Base-by-base conservation (phyloP, 2,797 vertebrate genomes). In the Adelosebastes latens region DNA sequence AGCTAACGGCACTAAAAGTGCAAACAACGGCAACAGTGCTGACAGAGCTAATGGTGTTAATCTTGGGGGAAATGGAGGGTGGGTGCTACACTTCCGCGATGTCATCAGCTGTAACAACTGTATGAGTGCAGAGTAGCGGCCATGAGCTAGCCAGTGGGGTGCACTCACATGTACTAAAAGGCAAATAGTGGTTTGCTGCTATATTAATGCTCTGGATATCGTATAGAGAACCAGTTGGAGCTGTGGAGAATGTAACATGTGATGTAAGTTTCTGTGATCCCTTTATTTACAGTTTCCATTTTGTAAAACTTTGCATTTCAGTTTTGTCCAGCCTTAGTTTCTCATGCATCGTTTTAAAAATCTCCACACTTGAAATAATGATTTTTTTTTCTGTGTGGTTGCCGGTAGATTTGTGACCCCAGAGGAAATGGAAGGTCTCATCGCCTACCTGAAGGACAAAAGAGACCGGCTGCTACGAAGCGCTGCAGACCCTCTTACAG, bases 391-490 rank as follows among this genome's bases (percentile, higher is more conserved):
- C 1, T 39, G 18, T 8, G 52, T 77, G 49, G 9, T 79, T 63
- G 7, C 29, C 1, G 22, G 92, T 84, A 97, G 98, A 89, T 99
- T 97, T 88, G 89, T 99, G 55, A 98, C 97, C 3, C 94, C 97
- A 0, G 98, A 99, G 31, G 99, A 99, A 88, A 95, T 97, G 1
- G 97, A 99, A 59, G 93, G 96, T 88, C 96, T 99, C 11, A 96
- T 97, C 72, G 96, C 95, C 18, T 99, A 99, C 89, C 92, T 99
- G 87, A 95, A 97, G 58, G 98, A 98, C 72, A 97, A 98, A 83
- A 96, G 98, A 87, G 96, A 97, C 20, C 96, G 97, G 24, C 85
- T 98, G 4, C 84, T 97, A 31, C 92, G 97, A 75, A 94, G 95
- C 32, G 85, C 93, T 71, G 53, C 88, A 14, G 97, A 98, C 5